Percentiles rank a stretch among this genome's conserved stretches.
Evolutionary conservation across 2,113 vertebrate species (phyloP).

Genomic region (Sphaerodactylus townsendi): DNA sequence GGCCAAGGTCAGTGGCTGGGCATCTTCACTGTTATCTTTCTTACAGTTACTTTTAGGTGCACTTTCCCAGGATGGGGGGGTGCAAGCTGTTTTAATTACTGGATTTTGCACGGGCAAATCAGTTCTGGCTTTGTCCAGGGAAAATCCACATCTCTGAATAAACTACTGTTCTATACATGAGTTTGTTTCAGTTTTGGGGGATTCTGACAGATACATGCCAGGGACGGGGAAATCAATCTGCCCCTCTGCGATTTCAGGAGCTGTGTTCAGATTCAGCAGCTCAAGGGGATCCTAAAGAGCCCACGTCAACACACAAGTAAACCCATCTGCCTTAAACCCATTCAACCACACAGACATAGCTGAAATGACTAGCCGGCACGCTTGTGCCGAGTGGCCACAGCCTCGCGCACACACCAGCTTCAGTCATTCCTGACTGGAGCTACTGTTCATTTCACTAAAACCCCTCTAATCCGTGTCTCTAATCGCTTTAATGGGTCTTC

Average conservation of each 20-base stretch:
- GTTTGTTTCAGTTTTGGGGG: too few relatives aligned
- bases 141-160: too few relatives aligned
- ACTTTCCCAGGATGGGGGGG: too few relatives aligned
- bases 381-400: neutral
- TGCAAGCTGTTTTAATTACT: too few relatives aligned
- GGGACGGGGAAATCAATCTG: neutral
- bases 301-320: neutral
- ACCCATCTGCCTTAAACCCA: neutral
- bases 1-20: too few relatives aligned
- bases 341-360: neutral
- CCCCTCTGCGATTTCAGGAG: neutral
- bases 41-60: too few relatives aligned
- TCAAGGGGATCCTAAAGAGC: neutral
- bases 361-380: neutral
- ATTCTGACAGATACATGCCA: too few relatives aligned
- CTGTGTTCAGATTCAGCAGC: neutral
- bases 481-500: conserved; percentile 32
- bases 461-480: conserved; percentile 10
- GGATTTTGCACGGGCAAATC: too few relatives aligned
- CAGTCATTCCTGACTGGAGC: neutral
- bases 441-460: conserved; percentile 21
- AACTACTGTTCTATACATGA: too few relatives aligned
- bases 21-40: too few relatives aligned
- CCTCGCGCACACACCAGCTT: neutral
- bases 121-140: too few relatives aligned